phyloP scores from a whole-genome alignment of 2,888 invertebrate species.

The Drosophila paranaensis region DNA sequence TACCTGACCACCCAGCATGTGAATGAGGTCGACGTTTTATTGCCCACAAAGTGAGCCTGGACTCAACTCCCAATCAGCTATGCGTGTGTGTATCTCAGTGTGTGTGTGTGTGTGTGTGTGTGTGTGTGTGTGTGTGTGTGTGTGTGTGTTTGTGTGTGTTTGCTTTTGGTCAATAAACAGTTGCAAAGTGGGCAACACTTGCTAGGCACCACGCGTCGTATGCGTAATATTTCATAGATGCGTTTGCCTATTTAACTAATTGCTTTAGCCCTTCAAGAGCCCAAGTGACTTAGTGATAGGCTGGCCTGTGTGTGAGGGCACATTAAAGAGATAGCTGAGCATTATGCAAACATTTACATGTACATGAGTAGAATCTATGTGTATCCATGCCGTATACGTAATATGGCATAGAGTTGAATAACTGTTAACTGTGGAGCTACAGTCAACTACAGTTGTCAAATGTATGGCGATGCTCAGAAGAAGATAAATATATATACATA shows the following conservation, averaged over 20 bases:
- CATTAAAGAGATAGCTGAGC: neutral
- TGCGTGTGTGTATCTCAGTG: neutral
- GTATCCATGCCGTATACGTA: neutral
- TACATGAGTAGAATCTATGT: no score
- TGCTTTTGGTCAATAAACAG: constrained; percentile 15
- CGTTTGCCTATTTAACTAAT: constrained; percentile 7
- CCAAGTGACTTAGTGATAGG: no score
- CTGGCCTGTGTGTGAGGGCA: neutral
- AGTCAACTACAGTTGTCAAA: neutral
- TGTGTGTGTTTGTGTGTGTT: constrained; percentile 5
- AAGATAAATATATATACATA: neutral
- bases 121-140: neutral
- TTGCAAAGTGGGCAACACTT: constrained; percentile 36
- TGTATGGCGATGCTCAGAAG: neutral
- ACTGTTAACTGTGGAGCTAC: neutral
- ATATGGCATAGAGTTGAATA: neutral
- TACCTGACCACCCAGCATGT: constrained; percentile 19
- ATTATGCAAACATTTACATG: neutral
- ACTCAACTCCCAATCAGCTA: constrained; percentile 20
- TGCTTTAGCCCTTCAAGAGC: neutral
- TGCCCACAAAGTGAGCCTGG: constrained; percentile 16
- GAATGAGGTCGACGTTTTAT: constrained; percentile 16
- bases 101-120: neutral
- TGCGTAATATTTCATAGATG: constrained; percentile 18
- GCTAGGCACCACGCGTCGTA: constrained; percentile 21